Evolutionary conservation across 2,797 vertebrate genomes (phyloP), one percentile per base, ranked within the genome.

Genomic region (Gallirallus australis): DNA sequence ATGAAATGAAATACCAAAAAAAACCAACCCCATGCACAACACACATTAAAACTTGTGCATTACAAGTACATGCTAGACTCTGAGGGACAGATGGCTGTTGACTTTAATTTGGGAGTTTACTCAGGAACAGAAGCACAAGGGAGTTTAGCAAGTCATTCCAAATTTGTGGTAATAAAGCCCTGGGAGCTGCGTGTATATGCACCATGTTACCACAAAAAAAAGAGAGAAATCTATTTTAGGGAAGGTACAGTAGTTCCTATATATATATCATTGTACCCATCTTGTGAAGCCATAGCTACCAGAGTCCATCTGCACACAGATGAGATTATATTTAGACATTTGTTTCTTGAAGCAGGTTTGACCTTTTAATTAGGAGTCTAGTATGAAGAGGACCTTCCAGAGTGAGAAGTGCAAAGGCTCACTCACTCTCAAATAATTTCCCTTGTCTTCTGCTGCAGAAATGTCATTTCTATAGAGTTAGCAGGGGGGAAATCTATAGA

Each of bases 281-380:
- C 35, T 27, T 18, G 27, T 12, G 70, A 66, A 73, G 82, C 47
- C 48, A 20, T 33, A 14, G 39, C 35, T 68, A 88, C 27, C 73
- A 64, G 70, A 47, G 81, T 40, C 73, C 68, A 61, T 25, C 70
- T 72, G 66, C 52, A 79, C 84, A 69, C 73, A 71, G 66, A 8
- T 59, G 61, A 66, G 23, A 52, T 52, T 63, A 59, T 77, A 85
- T 80, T 89, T 82, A 72, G 71, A 57, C 24, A 21, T 59, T 50
- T 90, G 86, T 52, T 82, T 89, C 81, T 65, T 61, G 9, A 76
- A 82, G 75, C 35, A 40, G 39, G 45, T 89, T 87, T 89, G 85
- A 93, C 71, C 70, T 94, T 90, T 92, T 59, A 89, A 86, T 94
- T 76, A 77, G 18, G 15, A 87, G 35, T 35, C 65, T 24, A 11